A percentile compares a stretch with the other conserved stretches of the same genome.
These are phyloP conservation scores for Ceuthmochares aereus DNA, from an alignment of 2,113 vertebrate species.

Conservation along the genomic window DNA sequence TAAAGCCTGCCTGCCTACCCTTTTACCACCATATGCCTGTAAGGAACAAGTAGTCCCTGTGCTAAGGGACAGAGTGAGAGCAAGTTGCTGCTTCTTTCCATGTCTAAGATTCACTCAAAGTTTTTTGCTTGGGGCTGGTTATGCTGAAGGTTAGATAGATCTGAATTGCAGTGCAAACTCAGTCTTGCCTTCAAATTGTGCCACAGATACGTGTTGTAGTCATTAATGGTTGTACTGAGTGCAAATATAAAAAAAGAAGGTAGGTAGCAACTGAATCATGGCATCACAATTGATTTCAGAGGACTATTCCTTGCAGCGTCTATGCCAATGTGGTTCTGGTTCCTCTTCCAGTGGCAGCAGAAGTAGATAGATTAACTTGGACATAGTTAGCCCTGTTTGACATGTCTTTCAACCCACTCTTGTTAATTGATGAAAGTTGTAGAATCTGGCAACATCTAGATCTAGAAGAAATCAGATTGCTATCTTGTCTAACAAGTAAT, in stretches of 20 bases:
- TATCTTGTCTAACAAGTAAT: neutral
- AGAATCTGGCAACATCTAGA: neutral
- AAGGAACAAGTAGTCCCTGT: neutral
- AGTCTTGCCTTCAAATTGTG: neutral
- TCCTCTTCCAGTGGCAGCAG: neutral
- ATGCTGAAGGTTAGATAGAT: neutral
- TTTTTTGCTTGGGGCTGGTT: neutral
- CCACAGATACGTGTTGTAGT: fast-evolving
- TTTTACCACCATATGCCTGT: neutral
- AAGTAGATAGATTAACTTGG: neutral
- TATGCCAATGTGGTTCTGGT: neutral
- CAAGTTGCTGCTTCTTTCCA: neutral
- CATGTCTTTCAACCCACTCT: neutral
- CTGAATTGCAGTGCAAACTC: neutral
- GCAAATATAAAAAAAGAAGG: neutral
- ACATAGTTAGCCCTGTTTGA: neutral
- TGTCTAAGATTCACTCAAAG: neutral
- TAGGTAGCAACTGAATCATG: neutral
- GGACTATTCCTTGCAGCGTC: neutral
- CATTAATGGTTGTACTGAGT: neutral
- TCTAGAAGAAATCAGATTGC: neutral
- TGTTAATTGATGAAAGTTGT: neutral
- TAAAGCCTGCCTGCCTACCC: neutral
- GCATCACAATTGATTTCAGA: neutral
- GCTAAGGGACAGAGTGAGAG: neutral